These are phyloP conservation scores for Vanessa atalanta DNA, from an alignment of 1,140 invertebrate species.

Conservation along the genomic window DNA sequence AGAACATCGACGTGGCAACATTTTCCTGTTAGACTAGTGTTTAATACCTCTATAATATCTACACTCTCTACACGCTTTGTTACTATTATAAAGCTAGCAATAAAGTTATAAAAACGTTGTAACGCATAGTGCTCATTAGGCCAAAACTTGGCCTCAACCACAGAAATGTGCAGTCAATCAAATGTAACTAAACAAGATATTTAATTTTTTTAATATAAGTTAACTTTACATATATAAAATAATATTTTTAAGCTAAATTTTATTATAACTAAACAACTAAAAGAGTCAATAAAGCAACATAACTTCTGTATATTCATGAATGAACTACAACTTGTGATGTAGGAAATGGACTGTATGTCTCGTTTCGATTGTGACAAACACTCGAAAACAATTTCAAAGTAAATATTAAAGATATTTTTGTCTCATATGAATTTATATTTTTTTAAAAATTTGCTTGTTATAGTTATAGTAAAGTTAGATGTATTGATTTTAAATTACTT, in stretches of 20 bases:
- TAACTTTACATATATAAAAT: conserved; percentile 25
- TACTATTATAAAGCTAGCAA: conserved; percentile 49
- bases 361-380: conserved; percentile 1
- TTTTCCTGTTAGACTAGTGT: conserved; percentile 77
- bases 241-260: conserved; percentile 11
- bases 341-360: neutral
- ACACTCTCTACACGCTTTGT: conserved; percentile 55
- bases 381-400: conserved; percentile 14
- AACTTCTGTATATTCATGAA: conserved; percentile 10
- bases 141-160: conserved; percentile 41
- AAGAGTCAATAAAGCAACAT: conserved; percentile 14
- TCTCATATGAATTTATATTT: neutral
- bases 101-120: conserved; percentile 46
- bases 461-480: neutral
- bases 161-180: conserved; percentile 38
- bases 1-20: conserved; percentile 77
- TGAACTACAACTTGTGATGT: conserved; percentile 31
- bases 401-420: conserved; percentile 3
- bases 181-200: conserved; percentile 30
- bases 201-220: conserved; percentile 21
- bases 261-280: conserved; percentile 16
- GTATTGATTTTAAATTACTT: neutral
- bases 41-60: conserved; percentile 74
- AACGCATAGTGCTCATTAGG: conserved; percentile 48
- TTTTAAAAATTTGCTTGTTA: neutral